Base-by-base conservation (phyloP, 2,888 invertebrate genomes). In the Aradus depressus region DNA sequence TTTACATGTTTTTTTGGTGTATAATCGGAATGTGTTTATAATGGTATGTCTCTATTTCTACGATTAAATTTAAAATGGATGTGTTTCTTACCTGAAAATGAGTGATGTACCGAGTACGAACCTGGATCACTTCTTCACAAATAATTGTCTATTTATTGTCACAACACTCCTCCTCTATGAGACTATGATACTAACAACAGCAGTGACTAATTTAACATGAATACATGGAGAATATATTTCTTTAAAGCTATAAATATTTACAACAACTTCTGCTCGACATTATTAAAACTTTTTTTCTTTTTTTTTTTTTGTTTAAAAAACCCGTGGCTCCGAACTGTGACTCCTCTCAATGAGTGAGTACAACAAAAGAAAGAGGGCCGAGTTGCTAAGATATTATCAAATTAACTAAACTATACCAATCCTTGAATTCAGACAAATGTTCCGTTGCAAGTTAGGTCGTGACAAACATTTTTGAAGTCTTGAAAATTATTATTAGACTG, bases 301-400 rank as follows among this genome's bases (percentile, higher is more conserved):
- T 42, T 43, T 25, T 35, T 47, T 23, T 28, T 44, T 44, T 28
- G 32, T 32, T 23, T 18, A 38, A 35, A 31, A 53, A 51, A 56
- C 56, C 56, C 56, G 56, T 56, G 53, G 53, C 56, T 56, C 56
- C 56, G 56, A 56, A 56, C 56, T 56, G 51, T 53, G 53, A 51
- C 50, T 53, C 53, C 56, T 49, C 52, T 47, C 47, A 38, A 38
- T 38, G n/a, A n/a, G n/a, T n/a, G n/a, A n/a, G n/a, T n/a, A n/a
- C n/a, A n/a, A 31, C 34, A 34, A 47, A 47, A 45, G 47, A 48
- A 50, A 47, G 44, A 53, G 56, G 56, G 53, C 53, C 53, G 47
- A 51, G 51, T 56, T 43, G 53, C 53, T 53, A 56, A 54, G n/a
- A n/a, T n/a, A n/a, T n/a, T 51, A 41, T 41, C 49, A 49, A 49